phyloP scores from a whole-genome alignment of 2,113 vertebrate species.

The Bagarius yarrelli region DNA sequence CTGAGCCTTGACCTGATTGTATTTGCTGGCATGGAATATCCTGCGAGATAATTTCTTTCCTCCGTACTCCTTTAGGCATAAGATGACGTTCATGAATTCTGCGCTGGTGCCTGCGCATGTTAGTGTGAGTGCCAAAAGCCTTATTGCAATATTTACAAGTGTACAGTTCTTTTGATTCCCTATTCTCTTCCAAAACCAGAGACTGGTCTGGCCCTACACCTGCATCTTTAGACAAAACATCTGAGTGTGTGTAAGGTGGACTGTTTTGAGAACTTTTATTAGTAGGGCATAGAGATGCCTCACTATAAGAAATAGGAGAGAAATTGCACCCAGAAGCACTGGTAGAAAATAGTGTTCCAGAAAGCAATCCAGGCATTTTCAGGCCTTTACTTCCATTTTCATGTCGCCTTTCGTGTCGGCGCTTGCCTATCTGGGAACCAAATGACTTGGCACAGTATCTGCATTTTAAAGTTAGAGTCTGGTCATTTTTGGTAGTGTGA shows the following conservation, averaged over 20 bases:
- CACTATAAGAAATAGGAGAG: slow-evolving; percentile 62
- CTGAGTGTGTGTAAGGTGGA: slow-evolving; percentile 56
- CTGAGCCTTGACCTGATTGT: slow-evolving; percentile 55
- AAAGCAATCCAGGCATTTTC: slow-evolving; percentile 71
- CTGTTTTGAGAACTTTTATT: slow-evolving; percentile 64
- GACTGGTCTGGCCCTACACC: slow-evolving; percentile 59
- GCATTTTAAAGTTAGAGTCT: slow-evolving; percentile 86
- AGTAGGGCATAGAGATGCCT: slow-evolving; percentile 58
- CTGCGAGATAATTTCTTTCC: slow-evolving; percentile 86
- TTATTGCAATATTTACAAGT: slow-evolving; percentile 96
- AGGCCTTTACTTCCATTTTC: slow-evolving; percentile 78
- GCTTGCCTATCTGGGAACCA: slow-evolving; percentile 89
- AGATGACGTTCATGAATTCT: slow-evolving; percentile 94
- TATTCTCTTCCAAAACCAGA: slow-evolving; percentile 77
- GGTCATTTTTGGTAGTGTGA: slow-evolving; percentile 80
- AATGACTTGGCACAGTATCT: slow-evolving; percentile 93
- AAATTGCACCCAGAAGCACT: slow-evolving; percentile 58
- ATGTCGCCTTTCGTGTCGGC: slow-evolving; percentile 89
- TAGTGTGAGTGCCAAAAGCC: slow-evolving; percentile 95
- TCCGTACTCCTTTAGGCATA: slow-evolving; percentile 90
- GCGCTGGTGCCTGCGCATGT: slow-evolving; percentile 94
- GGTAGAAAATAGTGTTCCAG: slow-evolving; percentile 58
- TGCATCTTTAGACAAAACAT: slow-evolving; percentile 60
- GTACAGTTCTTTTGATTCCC: slow-evolving; percentile 86
- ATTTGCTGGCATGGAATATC: slow-evolving; percentile 66